phyloP scores from a whole-genome alignment of 2,888 invertebrate species.

The Tolmerus cingulatus region DNA sequence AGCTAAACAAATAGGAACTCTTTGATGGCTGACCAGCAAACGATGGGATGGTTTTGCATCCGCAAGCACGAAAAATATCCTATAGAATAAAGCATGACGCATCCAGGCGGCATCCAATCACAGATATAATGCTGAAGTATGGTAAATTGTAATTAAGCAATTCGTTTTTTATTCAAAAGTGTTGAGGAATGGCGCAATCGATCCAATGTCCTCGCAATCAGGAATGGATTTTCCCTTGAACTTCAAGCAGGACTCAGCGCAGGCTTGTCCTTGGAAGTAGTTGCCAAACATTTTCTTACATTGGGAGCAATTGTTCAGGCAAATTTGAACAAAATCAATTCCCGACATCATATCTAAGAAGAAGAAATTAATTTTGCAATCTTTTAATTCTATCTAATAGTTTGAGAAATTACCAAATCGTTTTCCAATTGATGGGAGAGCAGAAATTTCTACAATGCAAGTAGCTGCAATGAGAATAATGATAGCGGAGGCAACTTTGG shows the following conservation, averaged over 20 bases:
- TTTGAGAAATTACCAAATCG: conserved; percentile 57
- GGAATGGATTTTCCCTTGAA: conserved; percentile 84
- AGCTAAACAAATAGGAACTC: conserved; percentile 16
- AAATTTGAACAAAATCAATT: conserved; percentile 72
- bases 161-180: conserved; percentile 65
- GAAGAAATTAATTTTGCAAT: neutral
- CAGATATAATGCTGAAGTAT: conserved; percentile 54
- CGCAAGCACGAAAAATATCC: neutral
- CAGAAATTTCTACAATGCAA: conserved; percentile 51
- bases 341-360: conserved; percentile 58
- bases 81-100: neutral
- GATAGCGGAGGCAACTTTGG: conserved; percentile 50
- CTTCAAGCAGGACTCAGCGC: conserved; percentile 85
- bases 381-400: neutral
- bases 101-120: neutral
- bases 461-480: conserved; percentile 51
- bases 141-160: conserved; percentile 65
- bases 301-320: conserved; percentile 87
- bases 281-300: conserved; percentile 88
- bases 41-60: neutral
- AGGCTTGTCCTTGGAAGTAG: conserved; percentile 85
- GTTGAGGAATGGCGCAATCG: conserved; percentile 80
- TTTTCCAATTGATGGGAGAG: conserved; percentile 59
- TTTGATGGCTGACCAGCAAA: neutral
- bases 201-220: conserved; percentile 83